Evolutionary conservation across 2,888 invertebrate genomes (phyloP), one percentile per base, ranked within the genome.

Genomic region (Tiliacea citrago): DNA sequence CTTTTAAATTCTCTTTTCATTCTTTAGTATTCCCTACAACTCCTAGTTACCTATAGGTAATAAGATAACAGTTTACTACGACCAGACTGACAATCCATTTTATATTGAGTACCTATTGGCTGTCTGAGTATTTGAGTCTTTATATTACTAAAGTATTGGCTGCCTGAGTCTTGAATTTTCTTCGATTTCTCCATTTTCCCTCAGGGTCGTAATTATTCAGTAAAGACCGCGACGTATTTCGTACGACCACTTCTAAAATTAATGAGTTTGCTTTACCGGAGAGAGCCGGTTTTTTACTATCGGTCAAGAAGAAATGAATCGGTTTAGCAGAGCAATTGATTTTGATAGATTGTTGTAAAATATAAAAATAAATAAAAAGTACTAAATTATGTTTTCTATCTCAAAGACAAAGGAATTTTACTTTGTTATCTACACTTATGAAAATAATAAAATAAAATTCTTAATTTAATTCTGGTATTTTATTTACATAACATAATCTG

Each of bases 211-310:
- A 85, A 85, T 85, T 85, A 85, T 83, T 81, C 86, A 69, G 81
- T 65, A 73, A 75, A 77, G 83, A 76, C 79, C 77, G 53, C 73
- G 55, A 81, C 81, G 73, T 77, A 83, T 76, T 39, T 76, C 74
- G 83, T 79, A 83, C 75, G 83, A 85, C 75, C 81, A 75, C 81
- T 85, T 81, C 51, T 79, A 62, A 85, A 85, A 85, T 85, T 81
- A 85, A 85, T 85, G 85, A 85, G 83, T 85, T 85, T 85, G 86
- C 75, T 74, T 77, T 63, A 63, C 71, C 61, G 67, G 62, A 62
- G 77, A 53, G 49, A 79, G 77, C 16, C 13, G 58, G n/a, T 58
- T 77, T 76, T 65, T 76, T 83, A 63, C 68, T 35, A 72, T 58
- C 9, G 66, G 62, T 72, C 72, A 67, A 73, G 61, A 68, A 77